Conservation (phyloP, 1,140 invertebrate genomes). For the Pachypsylla venusta region DNA sequence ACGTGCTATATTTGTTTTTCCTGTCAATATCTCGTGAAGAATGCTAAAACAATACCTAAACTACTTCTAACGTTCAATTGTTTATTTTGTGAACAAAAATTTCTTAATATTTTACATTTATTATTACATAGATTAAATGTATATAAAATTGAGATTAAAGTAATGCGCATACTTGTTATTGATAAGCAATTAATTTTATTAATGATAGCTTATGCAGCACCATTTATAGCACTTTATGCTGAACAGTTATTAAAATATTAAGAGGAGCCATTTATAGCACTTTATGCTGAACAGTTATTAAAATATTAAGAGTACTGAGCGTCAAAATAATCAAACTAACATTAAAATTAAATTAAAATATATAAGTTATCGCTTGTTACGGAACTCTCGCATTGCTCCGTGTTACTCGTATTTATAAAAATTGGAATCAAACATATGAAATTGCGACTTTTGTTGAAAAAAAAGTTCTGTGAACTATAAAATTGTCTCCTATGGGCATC, state of each 20-base stretch:
- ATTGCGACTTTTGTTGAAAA: too few species aligned
- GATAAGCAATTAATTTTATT: neutral
- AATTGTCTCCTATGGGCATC: too few species aligned
- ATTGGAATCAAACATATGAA: too few species aligned
- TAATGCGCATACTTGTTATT: neutral
- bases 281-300: neutral
- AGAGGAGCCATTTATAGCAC: neutral
- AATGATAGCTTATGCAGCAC: conserved; percentile 1
- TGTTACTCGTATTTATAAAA: too few species aligned
- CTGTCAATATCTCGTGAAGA: neutral
- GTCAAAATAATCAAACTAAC: too few species aligned
- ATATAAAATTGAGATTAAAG: conserved; percentile 3
- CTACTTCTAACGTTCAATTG: neutral
- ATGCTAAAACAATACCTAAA: neutral
- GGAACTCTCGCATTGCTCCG: too few species aligned
- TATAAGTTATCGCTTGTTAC: too few species aligned
- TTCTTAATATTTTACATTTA: neutral
- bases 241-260: too few species aligned
- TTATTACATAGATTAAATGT: neutral
- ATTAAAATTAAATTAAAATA: too few species aligned
- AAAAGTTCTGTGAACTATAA: too few species aligned
- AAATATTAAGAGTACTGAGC: too few species aligned
- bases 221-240: neutral
- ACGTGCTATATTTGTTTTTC: neutral
- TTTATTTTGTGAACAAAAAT: neutral